Percentiles rank a stretch among this genome's conserved stretches.
phyloP scores from a whole-genome alignment of 2,888 invertebrate genomes.

The Enoplolaimus lenunculus region DNA sequence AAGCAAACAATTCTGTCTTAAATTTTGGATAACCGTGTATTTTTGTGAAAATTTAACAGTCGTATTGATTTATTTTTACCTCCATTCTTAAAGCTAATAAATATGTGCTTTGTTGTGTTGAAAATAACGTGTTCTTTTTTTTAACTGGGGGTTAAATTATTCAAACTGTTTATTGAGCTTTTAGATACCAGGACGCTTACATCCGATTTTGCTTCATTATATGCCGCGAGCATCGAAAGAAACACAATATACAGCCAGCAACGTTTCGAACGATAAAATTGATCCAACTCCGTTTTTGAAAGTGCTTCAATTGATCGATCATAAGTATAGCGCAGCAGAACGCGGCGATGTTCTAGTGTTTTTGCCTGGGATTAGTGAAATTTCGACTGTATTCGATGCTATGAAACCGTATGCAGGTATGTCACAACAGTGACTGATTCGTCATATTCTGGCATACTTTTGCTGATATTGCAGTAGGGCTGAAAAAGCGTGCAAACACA shows the following conservation, averaged over 20 bases:
- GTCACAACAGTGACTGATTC: not conserved
- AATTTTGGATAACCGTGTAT: no score
- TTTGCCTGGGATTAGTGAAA: conserved; percentile 55
- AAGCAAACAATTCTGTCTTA: no score
- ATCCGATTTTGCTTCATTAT: conserved; percentile 77
- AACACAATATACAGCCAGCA: conserved; percentile 30
- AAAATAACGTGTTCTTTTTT: no score
- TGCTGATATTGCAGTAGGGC: no score
- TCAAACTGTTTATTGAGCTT: no score
- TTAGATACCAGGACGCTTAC: conserved; percentile 80
- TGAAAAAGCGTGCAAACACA: no score
- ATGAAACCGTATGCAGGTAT: conserved; percentile 26
- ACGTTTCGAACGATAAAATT: conserved; percentile 54
- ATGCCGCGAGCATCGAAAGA: conserved; percentile 50
- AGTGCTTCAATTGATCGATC: conserved; percentile 77
- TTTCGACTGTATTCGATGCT: conserved; percentile 35
- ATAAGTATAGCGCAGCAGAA: conserved; percentile 66
- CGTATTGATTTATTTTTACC: no score
- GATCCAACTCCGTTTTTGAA: conserved; percentile 83
- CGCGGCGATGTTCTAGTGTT: conserved; percentile 87
- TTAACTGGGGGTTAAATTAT: no score
- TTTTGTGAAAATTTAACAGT: no score
- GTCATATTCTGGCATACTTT: not conserved
- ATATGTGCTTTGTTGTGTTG: no score
- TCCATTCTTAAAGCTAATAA: no score